A percentile compares a stretch with the other conserved stretches of the same genome.
Evolutionary conservation across 1,140 invertebrate species (phyloP).

Genomic region (Drosophila nigromelanica): DNA sequence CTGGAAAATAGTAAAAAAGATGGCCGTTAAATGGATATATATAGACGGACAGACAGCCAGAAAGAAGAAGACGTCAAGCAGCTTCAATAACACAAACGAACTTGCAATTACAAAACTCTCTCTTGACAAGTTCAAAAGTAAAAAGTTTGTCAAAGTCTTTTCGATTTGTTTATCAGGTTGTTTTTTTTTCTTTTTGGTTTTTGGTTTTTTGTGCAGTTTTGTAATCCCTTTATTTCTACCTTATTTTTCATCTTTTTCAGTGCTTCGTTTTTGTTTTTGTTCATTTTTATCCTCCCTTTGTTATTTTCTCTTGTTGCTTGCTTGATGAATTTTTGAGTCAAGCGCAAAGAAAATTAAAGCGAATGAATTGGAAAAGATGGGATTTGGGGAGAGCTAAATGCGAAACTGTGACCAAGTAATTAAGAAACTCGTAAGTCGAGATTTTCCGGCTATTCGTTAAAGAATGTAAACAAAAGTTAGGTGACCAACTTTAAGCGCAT

Average conservation of each 20-base stretch:
- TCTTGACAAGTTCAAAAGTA: constrained; percentile 31
- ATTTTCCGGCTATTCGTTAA: no score
- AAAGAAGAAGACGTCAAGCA: constrained; percentile 30
- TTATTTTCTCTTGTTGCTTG: constrained; percentile 17
- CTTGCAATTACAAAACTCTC: constrained; percentile 63
- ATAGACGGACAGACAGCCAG: neutral
- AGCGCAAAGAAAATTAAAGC: constrained; percentile 5
- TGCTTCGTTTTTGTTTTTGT: neutral
- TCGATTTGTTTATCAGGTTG: constrained; percentile 58
- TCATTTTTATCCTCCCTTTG: neutral
- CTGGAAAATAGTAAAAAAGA: constrained; percentile 6
- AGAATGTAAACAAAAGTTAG: no score
- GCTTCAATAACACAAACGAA: constrained; percentile 55
- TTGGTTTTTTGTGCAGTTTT: constrained; percentile 39
- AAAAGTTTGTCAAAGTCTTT: constrained; percentile 62
- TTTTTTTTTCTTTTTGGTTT: no score
- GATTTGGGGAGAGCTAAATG: neutral
- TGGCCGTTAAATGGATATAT: neutral
- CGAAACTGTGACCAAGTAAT: constrained; percentile 30
- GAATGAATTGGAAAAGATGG: neutral
- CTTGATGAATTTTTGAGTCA: constrained; percentile 25
- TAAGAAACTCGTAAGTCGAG: constrained; percentile 33
- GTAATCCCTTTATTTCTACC: constrained; percentile 48
- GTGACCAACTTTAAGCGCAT: no score
- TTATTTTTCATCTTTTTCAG: constrained; percentile 2